A percentile compares a stretch with the other conserved stretches of the same genome.
phyloP scores from a whole-genome alignment of 2,797 vertebrate species.

The Balearica regulorum region DNA sequence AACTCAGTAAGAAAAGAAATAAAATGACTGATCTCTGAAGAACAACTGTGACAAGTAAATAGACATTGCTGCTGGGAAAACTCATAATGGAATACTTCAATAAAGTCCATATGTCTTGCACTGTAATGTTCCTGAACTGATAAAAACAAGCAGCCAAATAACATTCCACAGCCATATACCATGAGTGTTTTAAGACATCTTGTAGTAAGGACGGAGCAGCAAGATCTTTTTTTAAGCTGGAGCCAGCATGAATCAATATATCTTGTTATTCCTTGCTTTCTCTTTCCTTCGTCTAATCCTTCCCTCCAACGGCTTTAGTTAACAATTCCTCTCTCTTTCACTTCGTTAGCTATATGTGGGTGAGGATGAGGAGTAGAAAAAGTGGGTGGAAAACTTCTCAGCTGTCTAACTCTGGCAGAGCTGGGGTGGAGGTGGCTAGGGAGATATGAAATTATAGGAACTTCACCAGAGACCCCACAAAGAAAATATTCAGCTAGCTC shows the following conservation, averaged over 20 bases:
- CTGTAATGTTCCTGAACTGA: background rate
- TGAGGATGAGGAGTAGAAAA: constrained; percentile 15
- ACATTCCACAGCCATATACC: constrained; percentile 43
- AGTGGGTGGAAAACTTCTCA: constrained; percentile 45
- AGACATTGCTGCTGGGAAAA: constrained; percentile 22
- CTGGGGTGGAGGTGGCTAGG: background rate
- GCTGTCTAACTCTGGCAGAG: constrained; percentile 28
- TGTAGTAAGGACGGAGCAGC: constrained; percentile 7
- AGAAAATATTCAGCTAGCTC: background rate
- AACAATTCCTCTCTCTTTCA: constrained; percentile 30
- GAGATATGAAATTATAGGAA: background rate
- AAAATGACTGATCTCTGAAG: background rate
- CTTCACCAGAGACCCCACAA: background rate
- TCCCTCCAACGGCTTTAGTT: background rate
- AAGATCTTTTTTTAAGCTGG: background rate
- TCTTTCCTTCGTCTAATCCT: background rate
- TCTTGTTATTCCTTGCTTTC: constrained; percentile 4
- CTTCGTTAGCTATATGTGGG: constrained; percentile 35
- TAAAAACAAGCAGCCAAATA: constrained; percentile 46
- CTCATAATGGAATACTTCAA: background rate
- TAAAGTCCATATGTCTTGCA: background rate
- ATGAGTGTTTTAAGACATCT: constrained; percentile 54
- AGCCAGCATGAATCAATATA: constrained; percentile 16
- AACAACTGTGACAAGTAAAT: background rate
- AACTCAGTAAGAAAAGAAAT: background rate